Base-by-base conservation (phyloP, 2,797 vertebrate species). In the Petrocephalus schoutedeni region DNA sequence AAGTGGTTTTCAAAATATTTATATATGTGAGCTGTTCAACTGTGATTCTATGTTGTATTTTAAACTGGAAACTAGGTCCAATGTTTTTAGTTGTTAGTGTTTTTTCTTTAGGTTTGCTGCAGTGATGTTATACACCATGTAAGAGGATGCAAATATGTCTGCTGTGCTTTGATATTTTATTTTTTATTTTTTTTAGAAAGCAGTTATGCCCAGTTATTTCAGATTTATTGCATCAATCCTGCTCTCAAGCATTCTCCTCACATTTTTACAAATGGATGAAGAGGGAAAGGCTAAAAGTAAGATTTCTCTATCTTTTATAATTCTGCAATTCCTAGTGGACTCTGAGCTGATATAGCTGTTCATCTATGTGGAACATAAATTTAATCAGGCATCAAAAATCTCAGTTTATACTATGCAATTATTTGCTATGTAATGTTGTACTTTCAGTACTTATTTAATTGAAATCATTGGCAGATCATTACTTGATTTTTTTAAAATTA, bases 171-270 rank as follows among this genome's bases (percentile, higher is more conserved):
- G 10, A 32, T 21, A 64, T 45, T 32, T 41, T 12, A 12, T 51
- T 4, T 51, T n/a, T 54, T 51, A 67, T 87, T 74, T 86, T 61
- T 86, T 91, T 88, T 80, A 85, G 88, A 61, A 89, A 89, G 87
- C 67, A 88, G 51, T n/a, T 71, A 88, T 88, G 87, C 14, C 83
- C 19, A 45, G 41, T 86, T 54, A 86, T 45, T 85, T 87, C 83
- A 88, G 67, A 45, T 7, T 45, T 2, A 32, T 71, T 56, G 36
- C 54, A 45, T 74, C 56, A 23, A 45, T 59, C 64, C 67, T 74
- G 36, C 49, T 87, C 19, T 86, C 86, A 14, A 85, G 86, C 86
- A 23, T 85, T 41, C 67, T 87, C 80, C 61, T 90, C 56, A 61
- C 87, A 49, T 87, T 71, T 53, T 54, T 86, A 58, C 57, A 82